Evolutionary conservation across 2,888 invertebrate species (phyloP).

Genomic region (Sericinus montela): DNA sequence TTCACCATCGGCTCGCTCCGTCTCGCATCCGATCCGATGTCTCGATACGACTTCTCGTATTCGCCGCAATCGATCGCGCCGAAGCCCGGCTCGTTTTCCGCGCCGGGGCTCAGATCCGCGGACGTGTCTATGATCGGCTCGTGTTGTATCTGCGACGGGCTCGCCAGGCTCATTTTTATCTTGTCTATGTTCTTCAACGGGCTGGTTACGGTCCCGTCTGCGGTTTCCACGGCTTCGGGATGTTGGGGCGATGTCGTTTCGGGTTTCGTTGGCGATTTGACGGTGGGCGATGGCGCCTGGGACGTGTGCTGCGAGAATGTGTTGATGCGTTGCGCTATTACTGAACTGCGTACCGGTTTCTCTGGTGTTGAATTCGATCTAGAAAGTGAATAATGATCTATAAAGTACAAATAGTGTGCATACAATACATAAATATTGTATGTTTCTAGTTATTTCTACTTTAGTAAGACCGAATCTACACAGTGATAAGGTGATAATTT

Average conservation of each 20-base stretch:
- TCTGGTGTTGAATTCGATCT: conserved; percentile 75
- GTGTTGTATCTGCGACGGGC: conserved; percentile 72
- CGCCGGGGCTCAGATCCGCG: conserved; percentile 62
- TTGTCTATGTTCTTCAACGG: conserved; percentile 73
- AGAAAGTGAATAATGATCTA: conserved; percentile 3
- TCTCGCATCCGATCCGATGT: conserved; percentile 43
- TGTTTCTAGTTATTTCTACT: too few relatives aligned
- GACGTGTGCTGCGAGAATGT: conserved; percentile 60
- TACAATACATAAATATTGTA: too few relatives aligned
- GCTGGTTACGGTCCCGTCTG: conserved; percentile 52
- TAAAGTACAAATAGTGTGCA: too few relatives aligned
- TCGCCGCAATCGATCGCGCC: conserved; percentile 58
- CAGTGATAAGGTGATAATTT: too few relatives aligned
- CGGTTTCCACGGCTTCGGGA: conserved; percentile 24
- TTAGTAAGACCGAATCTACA: too few relatives aligned
- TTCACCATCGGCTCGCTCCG: conserved; percentile 74
- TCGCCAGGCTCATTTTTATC: conserved; percentile 70
- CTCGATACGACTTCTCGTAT: conserved; percentile 44
- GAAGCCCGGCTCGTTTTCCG: conserved; percentile 58
- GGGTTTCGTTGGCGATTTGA: conserved; percentile 37
- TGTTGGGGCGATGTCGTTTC: conserved; percentile 32
- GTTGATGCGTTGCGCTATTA: conserved; percentile 82
- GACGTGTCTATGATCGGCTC: conserved; percentile 68
- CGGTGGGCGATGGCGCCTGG: conserved; percentile 35
- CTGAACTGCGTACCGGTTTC: conserved; percentile 83